Evolutionary conservation across 2,888 invertebrate genomes (phyloP).

Genomic region (Hydraecia micacea): DNA sequence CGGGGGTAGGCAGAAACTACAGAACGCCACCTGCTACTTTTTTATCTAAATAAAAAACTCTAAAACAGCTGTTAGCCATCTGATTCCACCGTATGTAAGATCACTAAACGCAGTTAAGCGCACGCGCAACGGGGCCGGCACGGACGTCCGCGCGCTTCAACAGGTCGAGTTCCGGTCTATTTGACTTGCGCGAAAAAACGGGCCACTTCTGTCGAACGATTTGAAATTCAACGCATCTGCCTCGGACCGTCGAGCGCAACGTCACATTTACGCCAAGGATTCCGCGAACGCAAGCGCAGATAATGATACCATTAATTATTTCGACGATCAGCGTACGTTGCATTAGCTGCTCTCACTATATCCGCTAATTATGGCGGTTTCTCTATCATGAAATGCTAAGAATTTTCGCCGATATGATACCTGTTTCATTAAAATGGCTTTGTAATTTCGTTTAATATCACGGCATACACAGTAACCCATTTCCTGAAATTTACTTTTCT

Average conservation of each 20-base stretch:
- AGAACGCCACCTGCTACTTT: background rate
- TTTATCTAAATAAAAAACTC: background rate
- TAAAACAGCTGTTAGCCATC: background rate
- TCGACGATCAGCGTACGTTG: slow-evolving; percentile 53
- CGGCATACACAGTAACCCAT: slow-evolving; percentile 45
- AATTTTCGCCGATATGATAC: slow-evolving; percentile 69
- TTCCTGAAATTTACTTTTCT: slow-evolving; percentile 39
- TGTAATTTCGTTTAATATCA: slow-evolving; percentile 48
- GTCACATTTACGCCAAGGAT: slow-evolving; percentile 73
- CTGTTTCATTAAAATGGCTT: slow-evolving; percentile 64
- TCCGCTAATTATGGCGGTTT: slow-evolving; percentile 64
- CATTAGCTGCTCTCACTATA: slow-evolving; percentile 64
- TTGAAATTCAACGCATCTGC: slow-evolving; percentile 78
- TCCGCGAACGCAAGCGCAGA: slow-evolving; percentile 62
- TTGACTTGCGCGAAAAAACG: slow-evolving; percentile 77
- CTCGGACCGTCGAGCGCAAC: slow-evolving; percentile 73
- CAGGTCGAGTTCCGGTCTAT: slow-evolving; percentile 83
- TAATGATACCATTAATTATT: slow-evolving; percentile 62
- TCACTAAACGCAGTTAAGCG: slow-evolving; percentile 39
- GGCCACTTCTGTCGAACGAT: slow-evolving; percentile 72
- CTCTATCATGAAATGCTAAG: slow-evolving; percentile 58
- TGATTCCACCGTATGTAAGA: slow-evolving; percentile 59
- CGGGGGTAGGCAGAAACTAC: background rate
- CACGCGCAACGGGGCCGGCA: slow-evolving; percentile 72
- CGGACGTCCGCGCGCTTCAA: slow-evolving; percentile 77